Base-by-base conservation (phyloP, 2,888 invertebrate genomes). In the Cremastinae sp. region DNA sequence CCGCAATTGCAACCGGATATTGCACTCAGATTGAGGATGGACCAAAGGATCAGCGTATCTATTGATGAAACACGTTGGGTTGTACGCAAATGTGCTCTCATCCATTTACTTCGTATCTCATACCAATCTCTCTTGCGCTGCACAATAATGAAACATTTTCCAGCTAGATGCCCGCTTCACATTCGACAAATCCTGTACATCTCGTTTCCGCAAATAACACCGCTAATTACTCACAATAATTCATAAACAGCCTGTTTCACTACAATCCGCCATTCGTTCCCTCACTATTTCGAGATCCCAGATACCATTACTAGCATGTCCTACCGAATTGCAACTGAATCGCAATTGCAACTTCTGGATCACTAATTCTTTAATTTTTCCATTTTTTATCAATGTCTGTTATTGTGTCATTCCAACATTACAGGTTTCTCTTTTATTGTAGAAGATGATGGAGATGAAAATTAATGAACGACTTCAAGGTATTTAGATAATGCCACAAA, bases 1-100 rank as follows among this genome's bases (percentile, higher is more conserved):
- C 35, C 70, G 75, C 62, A 75, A 68, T 65, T 72, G 58, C 72
- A 62, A 68, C 51, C 75, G 72, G 75, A 75, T 72, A 75, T 68
- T 68, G 75, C 68, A 68, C 62, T 55, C 53, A 51, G 58, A 53
- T 68, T 59, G 56, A 72, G 43, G 47, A 71, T 65, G 75, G 45
- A 53, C 68, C 75, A 75, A 75, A 68, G 75, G 72, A 72, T 49
- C 58, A 45, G 56, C 37, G 56, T 39, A 49, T 62, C 68, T 68
- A 68, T 72, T 75, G 75, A 75, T 58, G 62, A 43, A 53, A 47
- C 47, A 39, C 51, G 28, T 28, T 28, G 53, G 55, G 9, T 35
- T 65, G 70, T 55, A 61, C 37, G 22, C 35, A 37, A 14, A 56
- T 45, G 28, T 28, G 28, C 28, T 28, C 28, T 28, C 28, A 35